A percentile compares a stretch with the other conserved stretches of the same genome.
Evolutionary conservation across 2,888 invertebrate species (phyloP).

Genomic region (Phengaris alcon): DNA sequence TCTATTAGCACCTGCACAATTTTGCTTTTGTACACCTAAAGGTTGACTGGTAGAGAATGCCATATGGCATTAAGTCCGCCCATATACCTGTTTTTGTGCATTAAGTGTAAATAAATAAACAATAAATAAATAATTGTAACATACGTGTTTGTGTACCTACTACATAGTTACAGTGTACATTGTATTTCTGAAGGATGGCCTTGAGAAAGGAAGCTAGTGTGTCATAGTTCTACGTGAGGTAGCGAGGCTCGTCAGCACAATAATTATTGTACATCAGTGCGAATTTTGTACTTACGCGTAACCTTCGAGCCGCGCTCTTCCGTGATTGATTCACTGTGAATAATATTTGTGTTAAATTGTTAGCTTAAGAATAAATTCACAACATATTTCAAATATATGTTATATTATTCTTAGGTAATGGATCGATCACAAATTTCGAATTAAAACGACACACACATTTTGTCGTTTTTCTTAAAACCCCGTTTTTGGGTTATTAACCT

Average conservation of each 20-base stretch:
- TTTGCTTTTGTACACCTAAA: too few species aligned
- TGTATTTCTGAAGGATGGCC: not conserved
- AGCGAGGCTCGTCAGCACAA: conserved; percentile 35
- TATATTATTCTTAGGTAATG: not conserved
- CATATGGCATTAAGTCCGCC: too few species aligned
- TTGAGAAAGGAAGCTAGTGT: conserved; percentile 25
- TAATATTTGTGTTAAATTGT: conserved; percentile 16
- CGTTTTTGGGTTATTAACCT: too few species aligned
- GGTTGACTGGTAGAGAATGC: too few species aligned
- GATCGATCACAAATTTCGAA: not conserved
- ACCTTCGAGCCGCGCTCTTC: conserved; percentile 46
- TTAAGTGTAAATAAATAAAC: too few species aligned
- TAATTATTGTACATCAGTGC: conserved; percentile 35
- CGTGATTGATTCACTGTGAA: conserved; percentile 39
- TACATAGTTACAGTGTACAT: not conserved
- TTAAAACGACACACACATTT: not conserved
- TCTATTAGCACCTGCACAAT: too few species aligned
- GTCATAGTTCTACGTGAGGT: conserved; percentile 18
- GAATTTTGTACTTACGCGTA: conserved; percentile 34
- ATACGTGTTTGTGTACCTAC: not conserved
- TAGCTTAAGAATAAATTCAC: not conserved
- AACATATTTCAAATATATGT: not conserved
- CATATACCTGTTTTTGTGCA: too few species aligned
- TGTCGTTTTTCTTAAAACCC: too few species aligned
- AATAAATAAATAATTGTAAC: not conserved